A percentile compares a stretch with the other conserved stretches of the same genome.
These are phyloP conservation scores for Antechinus flavipes DNA, from an alignment of 2,113 vertebrate species.

Conservation along the genomic window DNA sequence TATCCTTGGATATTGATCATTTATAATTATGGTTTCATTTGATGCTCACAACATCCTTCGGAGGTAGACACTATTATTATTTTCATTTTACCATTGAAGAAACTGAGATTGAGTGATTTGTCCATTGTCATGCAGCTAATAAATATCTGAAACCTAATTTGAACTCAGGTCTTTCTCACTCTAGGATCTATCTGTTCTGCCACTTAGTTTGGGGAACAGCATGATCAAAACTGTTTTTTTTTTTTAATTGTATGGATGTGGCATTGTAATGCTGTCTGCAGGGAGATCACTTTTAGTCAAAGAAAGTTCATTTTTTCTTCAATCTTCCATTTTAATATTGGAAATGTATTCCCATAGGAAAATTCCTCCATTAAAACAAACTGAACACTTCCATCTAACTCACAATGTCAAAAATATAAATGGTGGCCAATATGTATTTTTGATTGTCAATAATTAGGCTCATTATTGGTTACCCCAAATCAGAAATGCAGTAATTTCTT, in stretches of 20 bases:
- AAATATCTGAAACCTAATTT: neutral
- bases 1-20: neutral
- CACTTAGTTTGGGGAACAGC: neutral
- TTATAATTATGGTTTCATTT: neutral
- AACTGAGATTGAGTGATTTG: neutral
- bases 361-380: neutral
- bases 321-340: neutral
- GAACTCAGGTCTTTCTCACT: neutral
- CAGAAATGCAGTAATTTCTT: neutral
- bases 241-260: neutral
- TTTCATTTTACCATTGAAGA: neutral
- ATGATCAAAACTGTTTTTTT: neutral
- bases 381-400: neutral
- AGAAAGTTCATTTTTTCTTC: neutral
- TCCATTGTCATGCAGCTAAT: neutral
- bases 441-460: neutral
- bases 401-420: neutral
- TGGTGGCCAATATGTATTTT: neutral
- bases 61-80: neutral
- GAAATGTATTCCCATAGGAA: neutral
- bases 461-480: neutral
- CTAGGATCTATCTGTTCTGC: neutral
- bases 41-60: neutral
- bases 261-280: neutral
- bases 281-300: neutral